These are phyloP conservation scores for Diarsia rubi DNA, from an alignment of 2,888 invertebrate species.

Conservation along the genomic window DNA sequence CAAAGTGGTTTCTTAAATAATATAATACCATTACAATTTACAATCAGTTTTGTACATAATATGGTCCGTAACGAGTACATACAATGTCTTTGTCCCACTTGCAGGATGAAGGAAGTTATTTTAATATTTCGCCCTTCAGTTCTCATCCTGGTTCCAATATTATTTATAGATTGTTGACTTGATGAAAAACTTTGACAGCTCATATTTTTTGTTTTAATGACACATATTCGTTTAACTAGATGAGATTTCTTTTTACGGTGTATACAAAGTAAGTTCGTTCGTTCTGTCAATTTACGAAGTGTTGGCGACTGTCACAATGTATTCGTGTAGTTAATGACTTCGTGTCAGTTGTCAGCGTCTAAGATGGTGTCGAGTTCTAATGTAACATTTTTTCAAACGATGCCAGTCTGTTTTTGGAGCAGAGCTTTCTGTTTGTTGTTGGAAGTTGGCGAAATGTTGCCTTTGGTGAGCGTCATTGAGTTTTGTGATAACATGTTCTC, in stretches of 20 bases:
- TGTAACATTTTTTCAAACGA: conserved; percentile 38
- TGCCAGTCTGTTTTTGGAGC: conserved; percentile 21
- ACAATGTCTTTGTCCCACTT: conserved; percentile 81
- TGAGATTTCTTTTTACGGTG: conserved; percentile 26
- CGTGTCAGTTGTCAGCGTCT: conserved; percentile 46
- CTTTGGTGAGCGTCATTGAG: neutral
- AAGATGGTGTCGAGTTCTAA: conserved; percentile 34
- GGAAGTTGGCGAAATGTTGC: neutral
- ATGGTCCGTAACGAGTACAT: conserved; percentile 67
- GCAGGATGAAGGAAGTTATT: conserved; percentile 78
- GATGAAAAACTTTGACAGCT: conserved; percentile 68
- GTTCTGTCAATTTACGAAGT: conserved; percentile 32
- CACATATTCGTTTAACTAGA: conserved; percentile 26
- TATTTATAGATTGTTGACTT: conserved; percentile 71
- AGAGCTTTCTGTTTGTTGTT: conserved; percentile 5
- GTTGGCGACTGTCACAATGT: conserved; percentile 26
- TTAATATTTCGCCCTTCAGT: conserved; percentile 77
- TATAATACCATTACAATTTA: conserved; percentile 70
- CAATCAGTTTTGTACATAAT: conserved; percentile 65
- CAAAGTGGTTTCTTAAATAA: conserved; percentile 58
- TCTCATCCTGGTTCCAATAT: conserved; percentile 75
- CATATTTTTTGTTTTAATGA: conserved; percentile 27
- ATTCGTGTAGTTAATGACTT: conserved; percentile 37
- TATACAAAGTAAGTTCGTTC: conserved; percentile 17
- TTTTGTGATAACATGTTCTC: too few relatives aligned